A percentile compares a stretch with the other conserved stretches of the same genome.
These are phyloP conservation scores for Erythrocercus mccallii DNA, from an alignment of 2,113 vertebrate species.

Conservation along the genomic window DNA sequence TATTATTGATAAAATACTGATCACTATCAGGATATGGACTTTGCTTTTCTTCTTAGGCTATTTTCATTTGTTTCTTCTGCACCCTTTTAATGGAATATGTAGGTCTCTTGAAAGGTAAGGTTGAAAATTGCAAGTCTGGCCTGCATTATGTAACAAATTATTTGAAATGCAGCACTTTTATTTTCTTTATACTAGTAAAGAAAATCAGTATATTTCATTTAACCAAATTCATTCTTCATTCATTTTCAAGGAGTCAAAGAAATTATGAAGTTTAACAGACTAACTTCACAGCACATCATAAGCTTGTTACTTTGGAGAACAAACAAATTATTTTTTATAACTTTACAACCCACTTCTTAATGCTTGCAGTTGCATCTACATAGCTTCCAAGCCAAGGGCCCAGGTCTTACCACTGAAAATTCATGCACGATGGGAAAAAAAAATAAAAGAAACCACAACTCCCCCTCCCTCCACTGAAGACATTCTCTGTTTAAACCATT, in stretches of 20 bases:
- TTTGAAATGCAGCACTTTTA: constrained; percentile 60
- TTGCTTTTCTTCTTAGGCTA: constrained; percentile 81
- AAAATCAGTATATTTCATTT: constrained; percentile 68
- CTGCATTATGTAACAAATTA: constrained; percentile 77
- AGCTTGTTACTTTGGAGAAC: constrained; percentile 61
- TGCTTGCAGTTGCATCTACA: constrained; percentile 66
- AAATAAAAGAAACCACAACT: neutral
- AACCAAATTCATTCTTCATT: constrained; percentile 74
- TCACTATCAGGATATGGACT: constrained; percentile 72
- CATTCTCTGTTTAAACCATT: constrained; percentile 68
- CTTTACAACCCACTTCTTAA: constrained; percentile 37
- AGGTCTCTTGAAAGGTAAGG: constrained; percentile 93
- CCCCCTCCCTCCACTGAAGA: constrained; percentile 15
- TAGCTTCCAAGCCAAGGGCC: constrained; percentile 45
- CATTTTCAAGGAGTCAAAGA: constrained; percentile 65
- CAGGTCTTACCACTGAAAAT: constrained; percentile 25
- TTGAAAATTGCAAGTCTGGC: constrained; percentile 72
- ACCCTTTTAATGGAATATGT: constrained; percentile 85
- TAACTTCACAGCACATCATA: constrained; percentile 71
- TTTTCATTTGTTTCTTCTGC: constrained; percentile 87
- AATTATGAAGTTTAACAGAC: constrained; percentile 72
- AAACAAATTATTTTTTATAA: constrained; percentile 30
- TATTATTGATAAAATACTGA: constrained; percentile 57
- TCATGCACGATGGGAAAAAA: neutral
- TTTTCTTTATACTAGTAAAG: constrained; percentile 70